phyloP scores from a whole-genome alignment of 2,888 invertebrate species.

The Fissipunctia ypsillon region DNA sequence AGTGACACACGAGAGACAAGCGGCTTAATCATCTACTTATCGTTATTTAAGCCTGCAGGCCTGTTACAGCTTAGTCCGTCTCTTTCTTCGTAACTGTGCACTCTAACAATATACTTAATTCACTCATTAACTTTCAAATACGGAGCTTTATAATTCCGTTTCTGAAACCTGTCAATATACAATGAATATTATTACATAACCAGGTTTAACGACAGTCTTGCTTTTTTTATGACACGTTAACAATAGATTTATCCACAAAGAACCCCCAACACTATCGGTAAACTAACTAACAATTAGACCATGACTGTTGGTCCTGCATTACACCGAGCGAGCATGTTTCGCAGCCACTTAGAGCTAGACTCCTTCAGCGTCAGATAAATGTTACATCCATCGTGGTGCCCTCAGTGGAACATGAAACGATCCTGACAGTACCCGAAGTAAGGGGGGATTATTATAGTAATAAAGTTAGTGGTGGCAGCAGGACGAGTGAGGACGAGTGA shows the following conservation, averaged over 20 bases:
- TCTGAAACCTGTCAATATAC: constrained; percentile 19
- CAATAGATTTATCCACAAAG: neutral
- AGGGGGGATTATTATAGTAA: constrained; percentile 14
- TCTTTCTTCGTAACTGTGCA: neutral
- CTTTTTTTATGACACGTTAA: neutral
- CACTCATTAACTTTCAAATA: constrained; percentile 12
- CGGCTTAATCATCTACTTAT: neutral
- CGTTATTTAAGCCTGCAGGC: neutral
- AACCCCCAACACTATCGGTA: neutral
- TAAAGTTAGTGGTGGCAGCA: constrained; percentile 30
- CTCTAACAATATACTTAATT: neutral
- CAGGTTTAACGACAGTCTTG: neutral
- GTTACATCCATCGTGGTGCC: neutral
- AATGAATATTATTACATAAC: neutral
- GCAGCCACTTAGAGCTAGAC: neutral
- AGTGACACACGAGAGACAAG: neutral
- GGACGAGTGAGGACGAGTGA: neutral
- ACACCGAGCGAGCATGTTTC: neutral
- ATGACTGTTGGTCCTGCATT: neutral
- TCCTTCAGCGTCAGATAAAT: neutral
- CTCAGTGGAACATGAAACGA: neutral
- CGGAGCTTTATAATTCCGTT: neutral
- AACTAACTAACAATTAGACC: neutral
- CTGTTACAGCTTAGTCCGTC: neutral
- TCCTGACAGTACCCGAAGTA: neutral